A percentile compares a stretch with the other conserved stretches of the same genome.
Evolutionary conservation across 2,888 invertebrate genomes (phyloP).

Genomic region (Andrena bicolor): DNA sequence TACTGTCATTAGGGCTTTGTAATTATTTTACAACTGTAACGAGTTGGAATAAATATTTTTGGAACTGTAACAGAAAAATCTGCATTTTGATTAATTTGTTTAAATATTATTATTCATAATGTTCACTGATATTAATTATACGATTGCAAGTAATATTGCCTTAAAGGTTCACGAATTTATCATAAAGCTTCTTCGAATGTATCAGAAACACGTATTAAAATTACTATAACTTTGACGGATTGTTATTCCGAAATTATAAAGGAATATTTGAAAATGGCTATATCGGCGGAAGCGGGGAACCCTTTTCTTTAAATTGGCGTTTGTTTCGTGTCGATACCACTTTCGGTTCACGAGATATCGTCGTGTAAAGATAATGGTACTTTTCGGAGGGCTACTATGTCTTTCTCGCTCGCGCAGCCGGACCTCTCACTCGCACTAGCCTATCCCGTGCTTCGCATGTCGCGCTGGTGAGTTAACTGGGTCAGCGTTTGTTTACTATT

Average conservation of each 20-base stretch:
- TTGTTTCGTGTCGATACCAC: not conserved
- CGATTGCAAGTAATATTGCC: no score
- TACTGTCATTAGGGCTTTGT: not conserved
- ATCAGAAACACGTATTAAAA: no score
- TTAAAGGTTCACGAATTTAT: not conserved
- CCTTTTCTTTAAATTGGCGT: not conserved
- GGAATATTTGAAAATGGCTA: no score
- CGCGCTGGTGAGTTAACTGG: not conserved
- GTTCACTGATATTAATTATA: no score
- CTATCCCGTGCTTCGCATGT: not conserved
- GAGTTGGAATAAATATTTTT: not conserved
- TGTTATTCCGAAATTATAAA: no score
- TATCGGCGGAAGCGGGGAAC: not conserved
- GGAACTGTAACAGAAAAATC: no score
- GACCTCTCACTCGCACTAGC: not conserved
- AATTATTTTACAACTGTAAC: not conserved
- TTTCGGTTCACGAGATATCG: slow-evolving; percentile 1
- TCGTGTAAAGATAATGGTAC: not conserved
- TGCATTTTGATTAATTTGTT: no score
- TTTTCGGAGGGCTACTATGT: not conserved
- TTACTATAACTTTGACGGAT: no score
- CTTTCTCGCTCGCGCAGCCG: not conserved
- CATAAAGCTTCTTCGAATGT: not conserved
- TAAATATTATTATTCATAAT: no score
- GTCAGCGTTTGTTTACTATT: slow-evolving; percentile 2